Evolutionary conservation across 2,797 vertebrate species (phyloP), one percentile per base, ranked within the genome.

Genomic region (Dipus sagitta): DNA sequence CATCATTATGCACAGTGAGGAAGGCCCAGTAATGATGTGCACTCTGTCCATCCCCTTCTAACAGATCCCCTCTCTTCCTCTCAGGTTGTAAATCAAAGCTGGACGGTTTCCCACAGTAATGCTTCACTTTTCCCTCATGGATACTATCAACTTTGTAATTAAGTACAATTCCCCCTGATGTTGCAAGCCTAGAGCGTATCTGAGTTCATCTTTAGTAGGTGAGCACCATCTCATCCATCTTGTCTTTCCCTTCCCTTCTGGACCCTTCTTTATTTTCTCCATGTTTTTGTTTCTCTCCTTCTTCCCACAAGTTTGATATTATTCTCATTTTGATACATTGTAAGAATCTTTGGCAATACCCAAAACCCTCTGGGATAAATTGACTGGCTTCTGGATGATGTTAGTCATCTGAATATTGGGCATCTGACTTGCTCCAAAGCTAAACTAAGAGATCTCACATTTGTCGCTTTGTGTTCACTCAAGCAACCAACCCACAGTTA

Each of bases 61-160:
- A 93, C 90, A 20, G 5, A 83, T 26, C 28, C 30, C 74, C 23
- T 81, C 64, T 90, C 80, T 77, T 90, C 42, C 32, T 89, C 64
- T 92, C 58, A 77, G 28, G 64, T 80, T 86, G 58, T 60, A 70
- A 93, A 92, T 92, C 70, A 85, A 91, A 90, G 72, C 32, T 34
- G 38, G 77, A 38, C 2, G 24, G 32, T 67, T 72, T 64, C 84
- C 64, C 92, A 14, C 32, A 81, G 38, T 62, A 76, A 84, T 81
- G 71, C 52, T 92, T 92, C 24, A 26, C 72, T 94, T 92, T 90
- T 42, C 8, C 68, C 52, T 93, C 28, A 3, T 47, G 60, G 64
- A 34, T 60, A 60, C n/a, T 71, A 68, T 86, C 47, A 80, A 23
- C 24, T 67, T 91, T 60, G 24, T 91, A 90, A 92, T 82, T 81